Evolutionary conservation across 2,888 invertebrate species (phyloP).

Genomic region (Micoletzkya japonica): DNA sequence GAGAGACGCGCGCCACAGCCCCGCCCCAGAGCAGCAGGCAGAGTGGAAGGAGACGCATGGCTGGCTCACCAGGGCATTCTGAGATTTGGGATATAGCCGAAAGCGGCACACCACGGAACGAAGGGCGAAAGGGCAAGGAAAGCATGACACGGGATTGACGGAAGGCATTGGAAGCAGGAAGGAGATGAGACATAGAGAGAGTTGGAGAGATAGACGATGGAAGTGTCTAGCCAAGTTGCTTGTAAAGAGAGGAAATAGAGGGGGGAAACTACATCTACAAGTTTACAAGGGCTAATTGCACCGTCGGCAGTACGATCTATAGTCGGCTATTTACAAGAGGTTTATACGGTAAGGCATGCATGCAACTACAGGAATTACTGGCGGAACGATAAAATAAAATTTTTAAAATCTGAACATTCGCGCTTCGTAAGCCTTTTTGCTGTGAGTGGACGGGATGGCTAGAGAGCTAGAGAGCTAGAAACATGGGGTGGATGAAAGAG

Average conservation of each 20-base stretch:
- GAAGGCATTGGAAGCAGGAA: neutral
- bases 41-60: neutral
- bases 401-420: too few relatives aligned
- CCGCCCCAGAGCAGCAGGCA: neutral
- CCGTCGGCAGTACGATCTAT: neutral
- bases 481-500: neutral
- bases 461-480: neutral
- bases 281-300: too few relatives aligned
- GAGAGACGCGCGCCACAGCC: too few relatives aligned
- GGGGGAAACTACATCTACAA: too few relatives aligned
- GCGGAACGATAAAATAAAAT: neutral
- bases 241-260: slow-evolving; percentile 2
- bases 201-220: neutral
- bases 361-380: neutral
- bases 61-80: too few relatives aligned
- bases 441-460: neutral
- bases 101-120: too few relatives aligned
- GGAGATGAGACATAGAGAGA: neutral
- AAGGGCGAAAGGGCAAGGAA: neutral
- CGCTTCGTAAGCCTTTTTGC: too few relatives aligned
- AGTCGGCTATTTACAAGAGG: neutral
- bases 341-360: neutral
- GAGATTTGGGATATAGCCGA: too few relatives aligned
- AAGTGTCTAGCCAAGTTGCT: too few relatives aligned
- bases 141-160: neutral